Evolutionary conservation across 2,888 invertebrate genomes (phyloP), one percentile per base, ranked within the genome.

Genomic region (Lumbricus terrestris): DNA sequence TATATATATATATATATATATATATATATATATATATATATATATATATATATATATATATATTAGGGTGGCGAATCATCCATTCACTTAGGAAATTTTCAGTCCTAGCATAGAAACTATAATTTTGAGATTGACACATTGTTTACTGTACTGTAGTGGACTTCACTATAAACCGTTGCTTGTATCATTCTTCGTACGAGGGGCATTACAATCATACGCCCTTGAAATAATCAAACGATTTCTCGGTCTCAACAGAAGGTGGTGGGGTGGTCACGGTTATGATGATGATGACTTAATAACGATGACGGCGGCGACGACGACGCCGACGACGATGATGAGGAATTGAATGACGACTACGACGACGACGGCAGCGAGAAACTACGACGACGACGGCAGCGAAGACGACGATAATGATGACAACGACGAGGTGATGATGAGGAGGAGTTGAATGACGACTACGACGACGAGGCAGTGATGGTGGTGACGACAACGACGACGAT

Each of bases 401-500:
- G 40, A 13, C 16, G 40, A 40, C 88, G 90, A 90, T 85, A 88
- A 33, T 85, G 88, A 90, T 40, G 90, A 90, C 88, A 6, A 90
- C 29, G 88, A 5, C 88, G 88, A 85, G 90, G 88, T 90, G 90
- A 82, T 37, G 90, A 85, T 5, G 38, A 38, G 5, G 38, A 13
- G 8, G 38, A 38, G n/a, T n/a, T n/a, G 38, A 13, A 38, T 38
- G 40, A 40, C 15, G 40, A 40, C n/a, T n/a, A n/a, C n/a, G n/a
- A n/a, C n/a, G n/a, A n/a, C n/a, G n/a, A n/a, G n/a, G n/a, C n/a
- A n/a, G n/a, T 40, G 15, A 40, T 40, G 15, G 16, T 40, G 40
- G 16, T 90, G 90, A 85, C 35, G 90, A 90, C 88, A 6, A 90
- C 29, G 88, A 5, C 88, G 88, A 85, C 35, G 90, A 90, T 90